Base-by-base conservation (phyloP, 2,888 invertebrate genomes). In the Dasypogon diadema region DNA sequence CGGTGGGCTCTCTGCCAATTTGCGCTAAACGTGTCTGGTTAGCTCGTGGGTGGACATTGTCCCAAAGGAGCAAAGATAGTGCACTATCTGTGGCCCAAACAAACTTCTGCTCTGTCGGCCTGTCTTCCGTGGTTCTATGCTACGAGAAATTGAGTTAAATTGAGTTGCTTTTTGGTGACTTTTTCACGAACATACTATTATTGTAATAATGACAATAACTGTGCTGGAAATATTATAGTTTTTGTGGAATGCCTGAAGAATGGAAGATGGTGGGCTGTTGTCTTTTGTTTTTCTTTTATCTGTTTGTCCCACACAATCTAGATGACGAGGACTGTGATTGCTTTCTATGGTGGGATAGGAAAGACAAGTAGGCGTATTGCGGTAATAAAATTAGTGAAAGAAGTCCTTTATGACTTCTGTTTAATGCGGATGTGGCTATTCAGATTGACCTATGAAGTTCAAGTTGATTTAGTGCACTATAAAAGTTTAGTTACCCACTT, bases 21-120 rank as follows among this genome's bases (percentile, higher is more conserved):
- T 65, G 48, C 65, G 65, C 65, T 65, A 65, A 65, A 65, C 65
- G 65, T 65, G 65, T 48, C 65, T 46, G 48, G 46, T 26, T 65
- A 65, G 21, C 8, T 37, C 16, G 65, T 65, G 65, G 65, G 65
- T 65, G 65, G 65, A 65, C 65, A 65, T 65, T 65, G 65, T 65
- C 65, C 65, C 65, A 65, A 65, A 65, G 65, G 65, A 65, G 65
- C 48, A n/a, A 42, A 65, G 46, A 46, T 46, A 65, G 42, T 48
- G 46, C 22, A 30, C 14, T 65, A 65, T 65, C 65, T 65, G 26
- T 42, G 34, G 6, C 12, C 2, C 48, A 6, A 46, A n/a, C 21
- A 5, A 46, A 65, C 65, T 65, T 65, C 65, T 65, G 65, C 18
- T 16, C 58, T 30, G 58, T 24, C 51, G 2, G 16, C 8, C 51